phyloP scores from a whole-genome alignment of 1,140 invertebrate genomes.

The Caenorhabditis briggsae region DNA sequence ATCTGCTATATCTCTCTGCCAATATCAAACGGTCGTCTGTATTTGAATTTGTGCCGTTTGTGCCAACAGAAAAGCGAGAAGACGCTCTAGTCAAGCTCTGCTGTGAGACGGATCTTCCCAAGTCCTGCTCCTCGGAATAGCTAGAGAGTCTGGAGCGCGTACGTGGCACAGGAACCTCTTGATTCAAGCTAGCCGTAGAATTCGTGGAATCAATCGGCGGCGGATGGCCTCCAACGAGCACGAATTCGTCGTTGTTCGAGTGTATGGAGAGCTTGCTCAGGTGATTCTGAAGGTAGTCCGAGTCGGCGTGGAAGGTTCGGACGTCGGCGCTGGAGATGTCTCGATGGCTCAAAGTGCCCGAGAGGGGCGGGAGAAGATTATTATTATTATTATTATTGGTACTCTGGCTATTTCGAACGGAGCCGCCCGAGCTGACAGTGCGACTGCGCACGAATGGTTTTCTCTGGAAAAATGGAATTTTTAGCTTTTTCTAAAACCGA shows the following conservation, averaged over 20 bases:
- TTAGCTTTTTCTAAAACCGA: too few relatives aligned
- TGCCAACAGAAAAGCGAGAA: slow-evolving; percentile 10
- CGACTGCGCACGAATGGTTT: slow-evolving; percentile 9
- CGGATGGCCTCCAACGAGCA: slow-evolving; percentile 9
- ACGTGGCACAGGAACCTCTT: background rate
- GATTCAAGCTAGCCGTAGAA: background rate
- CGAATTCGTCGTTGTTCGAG: slow-evolving; percentile 28
- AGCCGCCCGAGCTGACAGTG: slow-evolving; percentile 2
- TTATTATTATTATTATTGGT: background rate
- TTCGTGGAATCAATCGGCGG: background rate
- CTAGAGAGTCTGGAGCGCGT: background rate
- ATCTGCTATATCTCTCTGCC: background rate
- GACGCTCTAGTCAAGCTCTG: slow-evolving; percentile 9
- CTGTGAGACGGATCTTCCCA: background rate
- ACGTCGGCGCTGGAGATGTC: background rate
- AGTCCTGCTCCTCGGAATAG: background rate
- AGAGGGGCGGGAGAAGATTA: background rate
- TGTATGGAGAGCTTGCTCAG: slow-evolving; percentile 22
- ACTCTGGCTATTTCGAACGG: background rate
- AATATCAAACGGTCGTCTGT: slow-evolving; percentile 20
- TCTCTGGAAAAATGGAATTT: background rate
- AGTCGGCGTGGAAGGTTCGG: background rate
- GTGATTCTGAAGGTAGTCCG: slow-evolving; percentile 28
- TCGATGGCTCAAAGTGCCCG: background rate
- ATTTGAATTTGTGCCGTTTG: background rate